Evolutionary conservation across 2,888 invertebrate genomes (phyloP), one percentile per base, ranked within the genome.

Genomic region (Chalcis sispes): DNA sequence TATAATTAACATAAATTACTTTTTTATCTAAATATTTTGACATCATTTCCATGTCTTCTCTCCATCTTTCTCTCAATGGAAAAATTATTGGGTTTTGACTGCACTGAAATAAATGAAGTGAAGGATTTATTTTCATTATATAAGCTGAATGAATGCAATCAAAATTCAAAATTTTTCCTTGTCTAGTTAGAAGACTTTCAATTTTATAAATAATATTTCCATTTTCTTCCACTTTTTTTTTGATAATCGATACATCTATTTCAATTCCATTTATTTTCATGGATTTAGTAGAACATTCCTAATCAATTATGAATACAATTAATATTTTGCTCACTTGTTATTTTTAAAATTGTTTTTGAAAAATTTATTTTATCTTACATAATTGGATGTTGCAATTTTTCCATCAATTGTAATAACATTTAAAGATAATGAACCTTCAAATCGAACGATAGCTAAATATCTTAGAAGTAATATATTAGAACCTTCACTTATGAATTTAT

Each of bases 1-100:
- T n/a, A n/a, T 54, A 54, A 52, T 58, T n/a, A 71, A n/a, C n/a
- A n/a, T 40, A 58, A 50, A 69, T 79, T 87, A 92, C 93, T 90
- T 93, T 93, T 81, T 89, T 90, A 79, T 93, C 92, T 75, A 93
- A 86, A 86, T 91, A 93, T 84, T 91, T 90, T 0, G 93, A 92
- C 32, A 92, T 86, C 65, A 93, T 83, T 84, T 93, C 91, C 77
- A 93, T 87, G 83, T 93, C 92, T 48, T 90, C 89, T 25, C 90
- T 88, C 93, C 93, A 93, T 25, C 83, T 86, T 71, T 90, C 89
- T 48, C 90, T 89, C 15, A 91, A 82, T 0, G 91, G 90, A 4
- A 89, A 84, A 56, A 72, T 48, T 58, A 90, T 89, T 8, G 85
- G 83, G 70, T 90, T 90, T 71, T 89, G 89, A 67, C 87, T 85